These are phyloP conservation scores for Epinephelus lanceolatus DNA, from an alignment of 2,113 vertebrate species.

Conservation along the genomic window DNA sequence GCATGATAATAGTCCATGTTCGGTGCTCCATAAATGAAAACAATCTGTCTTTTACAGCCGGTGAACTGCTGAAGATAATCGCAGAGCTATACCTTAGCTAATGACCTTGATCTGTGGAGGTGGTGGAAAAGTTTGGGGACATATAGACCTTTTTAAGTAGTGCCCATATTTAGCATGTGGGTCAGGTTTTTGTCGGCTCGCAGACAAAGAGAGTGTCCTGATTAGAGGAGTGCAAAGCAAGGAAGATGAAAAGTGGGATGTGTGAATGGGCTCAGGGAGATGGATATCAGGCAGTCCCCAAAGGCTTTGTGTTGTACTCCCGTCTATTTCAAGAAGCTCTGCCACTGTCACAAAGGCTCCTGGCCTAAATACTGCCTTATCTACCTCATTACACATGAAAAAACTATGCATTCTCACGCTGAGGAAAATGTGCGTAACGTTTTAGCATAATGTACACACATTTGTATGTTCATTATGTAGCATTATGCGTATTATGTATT, in stretches of 20 bases:
- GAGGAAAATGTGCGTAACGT: background rate
- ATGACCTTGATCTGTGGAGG: conserved; percentile 56
- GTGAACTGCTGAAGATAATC: background rate
- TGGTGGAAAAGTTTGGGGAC: conserved; percentile 59
- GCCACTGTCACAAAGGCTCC: conserved; percentile 36
- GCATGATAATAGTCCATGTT: conserved; percentile 1
- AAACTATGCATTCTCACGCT: background rate
- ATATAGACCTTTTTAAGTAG: conserved; percentile 54
- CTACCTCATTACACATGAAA: conserved; percentile 3
- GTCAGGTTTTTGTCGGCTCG: conserved; percentile 73
- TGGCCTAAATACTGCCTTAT: conserved; percentile 70
- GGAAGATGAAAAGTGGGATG: conserved; percentile 62
- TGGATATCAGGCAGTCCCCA: conserved; percentile 71
- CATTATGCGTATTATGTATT: conserved; percentile 3
- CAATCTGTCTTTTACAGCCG: conserved; percentile 2
- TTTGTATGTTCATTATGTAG: conserved; percentile 10
- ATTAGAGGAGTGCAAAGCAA: conserved; percentile 58
- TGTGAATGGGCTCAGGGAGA: conserved; percentile 72
- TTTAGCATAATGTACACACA: background rate
- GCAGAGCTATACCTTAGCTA: conserved; percentile 6
- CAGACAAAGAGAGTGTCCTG: conserved; percentile 71
- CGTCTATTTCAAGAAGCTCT: conserved; percentile 76
- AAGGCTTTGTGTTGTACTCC: conserved; percentile 69
- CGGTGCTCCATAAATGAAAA: conserved; percentile 25
- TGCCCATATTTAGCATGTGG: conserved; percentile 79